A percentile compares a stretch with the other conserved stretches of the same genome.
phyloP scores from a whole-genome alignment of 2,113 vertebrate genomes.

The Thermophis baileyi region DNA sequence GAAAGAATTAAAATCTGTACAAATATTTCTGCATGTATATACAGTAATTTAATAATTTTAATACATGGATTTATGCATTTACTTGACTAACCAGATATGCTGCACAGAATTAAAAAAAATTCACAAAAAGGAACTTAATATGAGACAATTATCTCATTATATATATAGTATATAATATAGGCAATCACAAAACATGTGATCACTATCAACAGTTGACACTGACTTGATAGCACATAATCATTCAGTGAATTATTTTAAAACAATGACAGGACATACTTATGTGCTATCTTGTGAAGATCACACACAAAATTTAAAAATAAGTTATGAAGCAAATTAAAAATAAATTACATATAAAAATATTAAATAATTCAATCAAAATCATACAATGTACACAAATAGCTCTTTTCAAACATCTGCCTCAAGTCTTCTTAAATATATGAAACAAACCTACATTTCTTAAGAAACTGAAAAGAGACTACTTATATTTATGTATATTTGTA shows the following conservation, averaged over 20 bases:
- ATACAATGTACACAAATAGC: neutral
- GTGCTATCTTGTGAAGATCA: neutral
- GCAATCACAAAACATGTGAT: slow-evolving; percentile 4
- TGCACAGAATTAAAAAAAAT: slow-evolving; percentile 6
- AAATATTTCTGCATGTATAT: neutral
- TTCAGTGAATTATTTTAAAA: neutral
- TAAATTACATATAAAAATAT: neutral
- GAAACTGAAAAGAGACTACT: neutral
- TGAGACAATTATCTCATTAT: neutral
- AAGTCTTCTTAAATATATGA: neutral
- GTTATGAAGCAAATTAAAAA: neutral
- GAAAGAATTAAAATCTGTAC: neutral
- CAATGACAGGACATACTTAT: neutral
- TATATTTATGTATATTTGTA: neutral
- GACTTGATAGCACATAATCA: neutral
- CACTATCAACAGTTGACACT: neutral
- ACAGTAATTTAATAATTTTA: neutral
- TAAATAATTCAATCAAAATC: neutral
- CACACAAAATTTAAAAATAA: neutral
- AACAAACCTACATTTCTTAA: neutral
- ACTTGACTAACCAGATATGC: neutral
- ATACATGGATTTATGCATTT: slow-evolving; percentile 22
- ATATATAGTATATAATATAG: neutral
- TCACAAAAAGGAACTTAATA: neutral
- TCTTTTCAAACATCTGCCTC: neutral